Evolutionary conservation across 2,797 vertebrate species (phyloP), one percentile per base, ranked within the genome.

Genomic region (Anabas testudineus): DNA sequence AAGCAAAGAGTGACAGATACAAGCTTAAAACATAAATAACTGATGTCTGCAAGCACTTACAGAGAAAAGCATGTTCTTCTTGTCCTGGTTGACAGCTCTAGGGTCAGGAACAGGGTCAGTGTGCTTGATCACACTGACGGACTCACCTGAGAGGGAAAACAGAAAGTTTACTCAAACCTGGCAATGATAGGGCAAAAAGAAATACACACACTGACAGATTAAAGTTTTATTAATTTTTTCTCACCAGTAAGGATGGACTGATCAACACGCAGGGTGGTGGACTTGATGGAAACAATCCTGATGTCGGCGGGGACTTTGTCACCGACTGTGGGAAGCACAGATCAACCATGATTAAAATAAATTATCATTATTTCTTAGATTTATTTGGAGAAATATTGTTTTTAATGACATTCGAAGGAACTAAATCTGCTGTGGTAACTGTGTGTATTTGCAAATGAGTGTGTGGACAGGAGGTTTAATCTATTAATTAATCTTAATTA

Each of bases 21-120:
- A 28, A 28, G 12, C 3, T 37, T 39, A 52, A 49, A 6, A 42
- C 3, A 12, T 5, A 15, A 54, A 48, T 37, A 14, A 46, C 12
- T 19, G 21, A 19, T 5, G 37, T 12, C 39, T 5, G 21, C 3
- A 18, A n/a, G 42, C 24, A 77, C 96, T 95, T 84, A 97, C 97
- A 80, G 97, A 98, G 95, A 98, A 98, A 63, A 98, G 95, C 97
- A 98, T 98, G 94, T 98, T 98, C 92, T 98, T 98, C 94, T 98
- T 98, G 94, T 98, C 97, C 94, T 98, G 97, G 93, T 98, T 98
- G 90, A 98, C 97, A 30, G 97, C 96, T 68, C 97, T 95, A 75
- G 65, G 90, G 93, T 98, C 97, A 1, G 96, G 97, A 13, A 98
- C 93, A 2, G 95, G 24, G 0, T 98, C 97, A 3, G 94, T 98